phyloP scores from a whole-genome alignment of 92 coral and sea anemone genomes.

The Micromussa lordhowensis region DNA sequence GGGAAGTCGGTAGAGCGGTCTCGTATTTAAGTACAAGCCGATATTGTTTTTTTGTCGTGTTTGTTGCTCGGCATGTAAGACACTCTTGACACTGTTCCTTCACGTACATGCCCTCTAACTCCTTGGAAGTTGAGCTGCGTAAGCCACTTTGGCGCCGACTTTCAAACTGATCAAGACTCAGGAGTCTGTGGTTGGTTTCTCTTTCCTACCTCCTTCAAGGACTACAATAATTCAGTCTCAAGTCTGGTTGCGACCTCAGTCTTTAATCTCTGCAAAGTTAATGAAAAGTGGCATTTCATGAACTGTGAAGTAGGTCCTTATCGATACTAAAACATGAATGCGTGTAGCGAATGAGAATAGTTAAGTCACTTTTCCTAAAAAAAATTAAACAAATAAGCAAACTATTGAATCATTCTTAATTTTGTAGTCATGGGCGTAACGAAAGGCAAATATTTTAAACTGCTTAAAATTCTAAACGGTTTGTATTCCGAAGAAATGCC shows the following conservation, averaged over 20 bases:
- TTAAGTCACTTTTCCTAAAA: too few species aligned
- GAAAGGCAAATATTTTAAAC: background rate
- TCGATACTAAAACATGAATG: background rate
- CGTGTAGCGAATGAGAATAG: background rate
- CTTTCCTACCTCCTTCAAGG: background rate
- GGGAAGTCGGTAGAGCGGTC: background rate
- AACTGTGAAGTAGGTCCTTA: background rate
- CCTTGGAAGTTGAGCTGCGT: background rate
- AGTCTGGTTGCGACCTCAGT: background rate
- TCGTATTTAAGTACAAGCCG: background rate
- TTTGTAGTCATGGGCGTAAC: background rate
- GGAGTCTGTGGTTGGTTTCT: background rate
- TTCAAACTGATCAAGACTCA: background rate
- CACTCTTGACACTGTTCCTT: slow-evolving; percentile 1
- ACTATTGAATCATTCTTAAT: background rate
- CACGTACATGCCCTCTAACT: background rate
- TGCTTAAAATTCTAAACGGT: background rate
- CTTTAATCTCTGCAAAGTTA: background rate
- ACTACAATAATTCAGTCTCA: background rate
- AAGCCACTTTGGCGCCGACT: background rate
- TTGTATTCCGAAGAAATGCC: background rate
- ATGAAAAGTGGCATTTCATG: background rate
- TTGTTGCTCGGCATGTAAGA: background rate
- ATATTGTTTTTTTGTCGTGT: background rate
- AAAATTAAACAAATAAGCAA: background rate